These are phyloP conservation scores for Semnornis frantzii DNA, from an alignment of 2,113 vertebrate genomes.

Conservation along the genomic window DNA sequence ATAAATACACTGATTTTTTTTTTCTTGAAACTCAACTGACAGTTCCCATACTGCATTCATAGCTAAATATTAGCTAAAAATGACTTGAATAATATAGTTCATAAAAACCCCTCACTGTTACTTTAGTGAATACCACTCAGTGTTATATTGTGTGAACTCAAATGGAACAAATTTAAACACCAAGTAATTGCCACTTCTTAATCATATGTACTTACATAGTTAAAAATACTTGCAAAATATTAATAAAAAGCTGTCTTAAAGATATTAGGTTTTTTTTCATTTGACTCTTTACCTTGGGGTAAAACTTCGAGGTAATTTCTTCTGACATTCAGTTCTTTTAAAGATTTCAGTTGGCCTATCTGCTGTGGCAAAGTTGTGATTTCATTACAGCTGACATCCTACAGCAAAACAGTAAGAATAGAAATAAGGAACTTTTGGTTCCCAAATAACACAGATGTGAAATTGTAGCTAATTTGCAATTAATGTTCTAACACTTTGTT, in stretches of 20 bases:
- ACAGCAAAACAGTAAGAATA: slow-evolving; percentile 4
- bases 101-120: not conserved
- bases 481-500: not conserved
- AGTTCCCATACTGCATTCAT: not conserved
- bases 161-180: not conserved
- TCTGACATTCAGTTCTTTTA: slow-evolving; percentile 90
- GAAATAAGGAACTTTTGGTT: not conserved
- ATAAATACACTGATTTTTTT: not conserved
- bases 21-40: not conserved
- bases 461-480: not conserved
- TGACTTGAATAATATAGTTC: not conserved
- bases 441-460: not conserved
- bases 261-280: not conserved
- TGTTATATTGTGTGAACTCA: not conserved
- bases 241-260: not conserved
- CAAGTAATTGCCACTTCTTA: not conserved
- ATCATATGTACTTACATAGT: not conserved
- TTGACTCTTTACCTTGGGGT: slow-evolving; percentile 85
- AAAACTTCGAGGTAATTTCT: slow-evolving; percentile 92
- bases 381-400: slow-evolving; percentile 98
- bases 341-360: slow-evolving; percentile 87
- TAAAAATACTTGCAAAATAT: not conserved
- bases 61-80: not conserved
- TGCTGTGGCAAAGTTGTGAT: slow-evolving; percentile 90
- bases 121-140: not conserved